phyloP scores from a whole-genome alignment of 2,888 invertebrate genomes.

The Brenthis hecate region DNA sequence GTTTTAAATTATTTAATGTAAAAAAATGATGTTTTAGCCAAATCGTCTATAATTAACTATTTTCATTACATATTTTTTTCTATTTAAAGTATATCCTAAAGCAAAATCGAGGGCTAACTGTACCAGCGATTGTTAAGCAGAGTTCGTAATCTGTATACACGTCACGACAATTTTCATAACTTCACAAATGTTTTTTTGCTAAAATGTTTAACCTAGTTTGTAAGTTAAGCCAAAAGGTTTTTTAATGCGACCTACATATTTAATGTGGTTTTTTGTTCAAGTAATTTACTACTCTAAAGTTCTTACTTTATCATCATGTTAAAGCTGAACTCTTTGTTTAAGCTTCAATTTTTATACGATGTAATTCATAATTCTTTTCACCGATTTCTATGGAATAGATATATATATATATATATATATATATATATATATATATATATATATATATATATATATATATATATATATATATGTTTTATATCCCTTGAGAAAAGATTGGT shows the following conservation, averaged over 20 bases:
- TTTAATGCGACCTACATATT: slow-evolving; percentile 21
- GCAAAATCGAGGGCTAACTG: slow-evolving; percentile 7
- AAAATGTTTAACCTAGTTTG: slow-evolving; percentile 22
- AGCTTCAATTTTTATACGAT: neutral
- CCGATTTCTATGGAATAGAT: neutral
- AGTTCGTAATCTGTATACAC: slow-evolving; percentile 29
- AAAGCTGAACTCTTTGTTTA: slow-evolving; percentile 1
- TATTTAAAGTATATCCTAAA: neutral
- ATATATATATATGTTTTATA: no score
- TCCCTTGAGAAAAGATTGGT: no score
- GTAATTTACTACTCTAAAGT: slow-evolving; percentile 11
- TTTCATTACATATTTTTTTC: no score
- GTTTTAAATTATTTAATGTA: no score
- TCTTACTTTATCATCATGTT: slow-evolving; percentile 14
- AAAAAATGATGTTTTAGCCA: no score
- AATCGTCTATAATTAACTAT: no score
- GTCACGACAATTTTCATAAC: slow-evolving; percentile 30
- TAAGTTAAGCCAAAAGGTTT: slow-evolving; percentile 13
- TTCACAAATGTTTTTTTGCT: slow-evolving; percentile 21
- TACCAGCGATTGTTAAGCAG: slow-evolving; percentile 20
- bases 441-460: no score
- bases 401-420: no score
- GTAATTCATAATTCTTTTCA: neutral
- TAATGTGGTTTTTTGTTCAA: slow-evolving; percentile 4
- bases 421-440: no score